Evolutionary conservation across 2,113 vertebrate genomes (phyloP).

Genomic region (Centrocercus urophasianus): DNA sequence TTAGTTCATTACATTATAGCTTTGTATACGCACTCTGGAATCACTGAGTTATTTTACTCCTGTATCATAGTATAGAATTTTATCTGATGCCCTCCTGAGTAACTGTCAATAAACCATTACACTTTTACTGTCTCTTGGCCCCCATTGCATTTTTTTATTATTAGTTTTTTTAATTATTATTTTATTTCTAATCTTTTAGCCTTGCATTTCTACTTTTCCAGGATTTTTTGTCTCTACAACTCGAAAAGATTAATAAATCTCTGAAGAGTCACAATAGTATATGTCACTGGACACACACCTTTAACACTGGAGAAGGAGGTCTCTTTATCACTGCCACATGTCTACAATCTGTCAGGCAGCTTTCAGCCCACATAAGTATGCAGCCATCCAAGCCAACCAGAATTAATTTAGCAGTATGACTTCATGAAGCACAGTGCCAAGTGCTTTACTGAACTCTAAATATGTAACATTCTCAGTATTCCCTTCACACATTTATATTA

Average conservation of each 20-base stretch:
- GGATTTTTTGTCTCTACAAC: neutral
- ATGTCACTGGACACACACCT: neutral
- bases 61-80: neutral
- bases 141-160: neutral
- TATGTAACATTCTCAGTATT: constrained; percentile 25
- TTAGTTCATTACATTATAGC: neutral
- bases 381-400: constrained; percentile 37
- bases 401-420: constrained; percentile 43
- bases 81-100: neutral
- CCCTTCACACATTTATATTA: constrained; percentile 29
- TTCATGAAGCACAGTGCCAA: constrained; percentile 27
- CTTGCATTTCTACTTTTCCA: neutral
- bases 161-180: neutral
- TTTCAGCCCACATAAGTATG: constrained; percentile 49
- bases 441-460: constrained; percentile 35
- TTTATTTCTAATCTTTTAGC: neutral
- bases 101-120: neutral
- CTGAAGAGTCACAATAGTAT: neutral
- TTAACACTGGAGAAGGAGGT: neutral
- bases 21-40: neutral
- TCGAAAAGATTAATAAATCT: neutral
- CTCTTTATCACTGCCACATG: neutral
- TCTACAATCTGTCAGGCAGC: constrained; percentile 60
- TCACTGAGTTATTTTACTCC: neutral
- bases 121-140: neutral